A percentile compares a stretch with the other conserved stretches of the same genome.
Conservation (phyloP, 2,888 invertebrate genomes). For the Nephrotoma flavescens region DNA sequence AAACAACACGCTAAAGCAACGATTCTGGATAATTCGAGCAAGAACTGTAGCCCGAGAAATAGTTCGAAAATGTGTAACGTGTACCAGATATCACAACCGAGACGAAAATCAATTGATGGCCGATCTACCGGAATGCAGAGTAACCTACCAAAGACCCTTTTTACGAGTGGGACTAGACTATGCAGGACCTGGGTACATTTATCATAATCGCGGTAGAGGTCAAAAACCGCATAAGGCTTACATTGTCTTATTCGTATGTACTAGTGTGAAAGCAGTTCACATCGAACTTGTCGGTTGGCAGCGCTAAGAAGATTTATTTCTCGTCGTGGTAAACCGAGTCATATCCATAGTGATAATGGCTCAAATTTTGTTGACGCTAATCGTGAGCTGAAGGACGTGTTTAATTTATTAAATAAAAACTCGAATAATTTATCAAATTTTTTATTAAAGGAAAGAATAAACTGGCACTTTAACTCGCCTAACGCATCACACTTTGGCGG, state of each 20-base stretch:
- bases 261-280: background rate
- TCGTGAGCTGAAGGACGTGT: background rate
- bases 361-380: background rate
- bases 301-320: background rate
- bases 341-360: background rate
- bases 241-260: background rate
- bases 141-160: background rate
- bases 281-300: background rate
- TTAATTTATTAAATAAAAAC: background rate
- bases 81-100: background rate
- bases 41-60: background rate
- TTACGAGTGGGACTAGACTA: background rate
- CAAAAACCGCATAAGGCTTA: background rate
- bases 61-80: background rate
- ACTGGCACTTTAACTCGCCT: background rate
- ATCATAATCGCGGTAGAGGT: background rate
- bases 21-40: background rate
- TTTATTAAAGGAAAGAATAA: background rate
- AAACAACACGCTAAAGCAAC: too few relatives aligned
- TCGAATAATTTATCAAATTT: background rate
- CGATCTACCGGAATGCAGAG: too few relatives aligned
- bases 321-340: background rate
- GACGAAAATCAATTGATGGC: too few relatives aligned
- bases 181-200: background rate
- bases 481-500: background rate